These are phyloP conservation scores for Lasaia peninsularis DNA, from an alignment of 1,140 invertebrate species.

Conservation along the genomic window DNA sequence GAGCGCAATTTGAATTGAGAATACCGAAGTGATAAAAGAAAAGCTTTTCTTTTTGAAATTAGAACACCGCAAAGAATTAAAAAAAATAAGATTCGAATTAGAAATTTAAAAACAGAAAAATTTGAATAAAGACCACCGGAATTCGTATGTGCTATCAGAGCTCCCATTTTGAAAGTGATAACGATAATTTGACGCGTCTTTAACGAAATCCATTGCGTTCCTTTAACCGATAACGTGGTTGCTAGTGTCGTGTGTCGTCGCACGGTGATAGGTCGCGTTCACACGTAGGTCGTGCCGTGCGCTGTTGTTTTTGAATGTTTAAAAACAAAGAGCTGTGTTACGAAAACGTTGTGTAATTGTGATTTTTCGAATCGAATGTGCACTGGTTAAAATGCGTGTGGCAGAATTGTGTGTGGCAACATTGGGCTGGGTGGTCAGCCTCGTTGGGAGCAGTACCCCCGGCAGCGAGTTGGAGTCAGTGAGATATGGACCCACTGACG, in stretches of 20 bases:
- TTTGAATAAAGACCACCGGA: neutral
- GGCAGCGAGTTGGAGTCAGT: slow-evolving; percentile 56
- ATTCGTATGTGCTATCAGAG: neutral
- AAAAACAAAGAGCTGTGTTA: slow-evolving; percentile 11
- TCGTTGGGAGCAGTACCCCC: slow-evolving; percentile 55
- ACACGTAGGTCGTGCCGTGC: slow-evolving; percentile 34
- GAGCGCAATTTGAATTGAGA: neutral
- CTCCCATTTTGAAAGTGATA: slow-evolving; percentile 33
- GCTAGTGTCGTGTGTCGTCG: slow-evolving; percentile 27
- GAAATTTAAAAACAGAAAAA: no score
- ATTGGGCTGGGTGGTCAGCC: slow-evolving; percentile 46
- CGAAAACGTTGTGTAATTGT: slow-evolving; percentile 20
- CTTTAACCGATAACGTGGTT: slow-evolving; percentile 43
- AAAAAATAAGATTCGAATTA: no score
- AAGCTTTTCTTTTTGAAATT: no score
- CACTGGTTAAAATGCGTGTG: slow-evolving; percentile 50
- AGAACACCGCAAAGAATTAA: no score
- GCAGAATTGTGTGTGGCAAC: slow-evolving; percentile 54
- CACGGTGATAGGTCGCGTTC: slow-evolving; percentile 25
- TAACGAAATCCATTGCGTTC: slow-evolving; percentile 41
- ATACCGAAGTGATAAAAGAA: no score
- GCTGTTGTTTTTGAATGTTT: slow-evolving; percentile 31
- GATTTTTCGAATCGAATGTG: slow-evolving; percentile 42
- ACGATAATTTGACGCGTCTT: slow-evolving; percentile 40
- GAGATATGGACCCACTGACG: slow-evolving; percentile 50